A percentile compares a stretch with the other conserved stretches of the same genome.
Evolutionary conservation across 1,140 invertebrate species (phyloP).

Genomic region (Temnothorax longispinosus): DNA sequence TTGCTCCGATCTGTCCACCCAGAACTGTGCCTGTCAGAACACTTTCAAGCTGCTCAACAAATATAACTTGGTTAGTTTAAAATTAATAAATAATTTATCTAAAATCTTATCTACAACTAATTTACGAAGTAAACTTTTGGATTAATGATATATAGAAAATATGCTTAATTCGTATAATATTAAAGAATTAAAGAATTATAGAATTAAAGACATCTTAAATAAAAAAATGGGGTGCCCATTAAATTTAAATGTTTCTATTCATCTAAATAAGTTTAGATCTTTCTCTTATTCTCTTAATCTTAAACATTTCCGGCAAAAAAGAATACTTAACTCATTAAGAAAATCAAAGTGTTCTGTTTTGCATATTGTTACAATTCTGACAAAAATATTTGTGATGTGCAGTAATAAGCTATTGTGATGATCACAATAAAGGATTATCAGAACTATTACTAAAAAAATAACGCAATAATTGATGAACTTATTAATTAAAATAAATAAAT

Average conservation of each 20-base stretch:
- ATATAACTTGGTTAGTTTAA: background rate
- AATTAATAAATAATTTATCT: background rate
- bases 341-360: too few relatives aligned
- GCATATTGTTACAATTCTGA: background rate
- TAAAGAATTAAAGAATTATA: background rate
- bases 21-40: background rate
- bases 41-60: background rate
- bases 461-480: background rate
- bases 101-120: background rate
- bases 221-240: background rate
- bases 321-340: background rate
- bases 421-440: background rate
- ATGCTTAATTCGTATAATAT: background rate
- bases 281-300: too few relatives aligned
- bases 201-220: background rate
- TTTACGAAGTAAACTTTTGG: background rate
- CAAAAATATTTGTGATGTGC: too few relatives aligned
- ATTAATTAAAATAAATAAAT: background rate
- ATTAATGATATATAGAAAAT: background rate
- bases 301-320: background rate
- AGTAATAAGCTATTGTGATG: background rate
- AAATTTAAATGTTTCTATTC: background rate
- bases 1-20: background rate
- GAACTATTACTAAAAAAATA: background rate
- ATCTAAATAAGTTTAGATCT: too few relatives aligned